Evolutionary conservation across 2,113 vertebrate species (phyloP), one percentile per base, ranked within the genome.

Genomic region (Mystacornis crossleyi): DNA sequence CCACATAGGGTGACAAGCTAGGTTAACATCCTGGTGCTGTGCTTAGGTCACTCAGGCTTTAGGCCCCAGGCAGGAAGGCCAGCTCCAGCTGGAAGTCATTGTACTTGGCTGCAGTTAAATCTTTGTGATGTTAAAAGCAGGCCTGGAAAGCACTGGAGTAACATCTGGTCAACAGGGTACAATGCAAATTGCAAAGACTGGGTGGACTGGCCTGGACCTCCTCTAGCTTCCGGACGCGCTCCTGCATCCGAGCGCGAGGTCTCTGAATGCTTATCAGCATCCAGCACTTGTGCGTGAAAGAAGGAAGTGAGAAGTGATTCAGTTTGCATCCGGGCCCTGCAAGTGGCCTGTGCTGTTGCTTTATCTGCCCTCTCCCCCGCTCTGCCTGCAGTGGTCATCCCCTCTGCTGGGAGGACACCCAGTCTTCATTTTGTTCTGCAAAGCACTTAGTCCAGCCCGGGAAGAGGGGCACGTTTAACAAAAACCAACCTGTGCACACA

Each of bases 111-210:
- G 74, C 57, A 58, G 45, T 71, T 85, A 78, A 54, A 64, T 67
- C 65, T 86, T 16, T 21, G 53, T 75, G 73, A 82, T 75, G 73
- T 80, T 95, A 81, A 90, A 95, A 93, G 80, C 80, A 90, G 85
- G 81, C 71, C 64, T 92, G 89, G 93, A 94, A 88, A 90, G 57
- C 70, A 33, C 0, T 87, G 57, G 34, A 57, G 38, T 85, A 93
- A 75, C 91, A 87, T 91, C 79, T 95, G 91, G 36, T 79, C 73
- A 36, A 4, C 42, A 72, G 50, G 53, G 61, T 45, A 79, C 5
- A 18, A 61, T 33, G 69, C 47, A 86, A 8, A 79, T 33, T 60
- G 89, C 60, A 65, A 55, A 93, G 45, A 2, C 24, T 23, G 40
- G 18, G 16, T 62, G 8, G 54, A 23, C 42, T 71, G 65, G 69